phyloP scores from a whole-genome alignment of 2,113 vertebrate genomes.

The Dolichallabes microphthalmus region DNA sequence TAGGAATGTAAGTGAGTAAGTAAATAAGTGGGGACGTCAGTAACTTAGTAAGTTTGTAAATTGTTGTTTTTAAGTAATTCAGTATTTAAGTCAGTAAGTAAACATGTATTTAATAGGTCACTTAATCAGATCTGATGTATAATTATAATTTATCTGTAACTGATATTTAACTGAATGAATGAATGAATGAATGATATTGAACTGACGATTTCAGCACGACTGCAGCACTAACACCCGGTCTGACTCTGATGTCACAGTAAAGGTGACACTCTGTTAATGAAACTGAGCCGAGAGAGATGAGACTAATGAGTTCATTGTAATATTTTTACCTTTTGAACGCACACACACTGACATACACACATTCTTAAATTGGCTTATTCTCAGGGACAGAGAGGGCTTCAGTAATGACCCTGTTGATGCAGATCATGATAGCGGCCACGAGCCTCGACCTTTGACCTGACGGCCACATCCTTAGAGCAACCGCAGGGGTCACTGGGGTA shows the following conservation, averaged over 20 bases:
- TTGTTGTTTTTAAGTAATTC: too few relatives aligned
- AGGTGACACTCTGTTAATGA: background rate
- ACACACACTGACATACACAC: background rate
- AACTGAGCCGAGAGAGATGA: background rate
- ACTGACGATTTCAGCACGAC: background rate
- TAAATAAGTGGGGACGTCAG: background rate
- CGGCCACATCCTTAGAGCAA: background rate
- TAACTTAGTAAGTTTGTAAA: background rate
- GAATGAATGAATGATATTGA: too few relatives aligned
- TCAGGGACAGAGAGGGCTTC: background rate
- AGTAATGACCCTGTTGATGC: slow-evolving; percentile 39
- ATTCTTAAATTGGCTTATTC: background rate
- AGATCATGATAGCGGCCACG: slow-evolving; percentile 38
- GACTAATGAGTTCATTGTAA: background rate
- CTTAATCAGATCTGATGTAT: background rate
- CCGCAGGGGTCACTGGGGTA: slow-evolving; percentile 10
- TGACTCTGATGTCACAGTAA: background rate
- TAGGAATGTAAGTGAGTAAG: background rate
- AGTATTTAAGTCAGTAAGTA: background rate
- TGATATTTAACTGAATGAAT: background rate
- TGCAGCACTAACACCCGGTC: background rate
- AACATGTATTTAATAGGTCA: background rate
- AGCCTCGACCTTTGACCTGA: slow-evolving; percentile 48
- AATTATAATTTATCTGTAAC: background rate
- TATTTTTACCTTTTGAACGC: too few relatives aligned